Evolutionary conservation across 2,797 vertebrate species (phyloP).

Genomic region (Gymnoscopelus microlampas): DNA sequence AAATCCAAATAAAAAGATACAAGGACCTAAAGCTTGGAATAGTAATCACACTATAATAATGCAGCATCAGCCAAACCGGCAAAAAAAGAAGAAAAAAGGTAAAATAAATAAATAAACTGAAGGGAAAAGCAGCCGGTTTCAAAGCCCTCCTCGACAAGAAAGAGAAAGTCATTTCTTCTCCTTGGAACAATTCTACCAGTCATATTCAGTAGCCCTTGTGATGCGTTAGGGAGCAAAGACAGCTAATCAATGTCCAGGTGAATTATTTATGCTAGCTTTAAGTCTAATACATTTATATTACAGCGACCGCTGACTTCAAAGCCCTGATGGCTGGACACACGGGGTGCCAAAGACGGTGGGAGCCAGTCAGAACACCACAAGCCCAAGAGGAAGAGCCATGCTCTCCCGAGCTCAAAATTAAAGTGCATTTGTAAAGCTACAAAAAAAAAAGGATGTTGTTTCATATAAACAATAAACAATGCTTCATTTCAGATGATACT

Average conservation of each 20-base stretch:
- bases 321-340: constrained; percentile 77
- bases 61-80: constrained; percentile 14
- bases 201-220: constrained; percentile 63
- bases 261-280: constrained; percentile 86
- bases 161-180: constrained; percentile 52
- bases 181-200: constrained; percentile 65
- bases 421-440: constrained; percentile 38
- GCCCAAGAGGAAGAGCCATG: constrained; percentile 23
- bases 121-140: constrained; percentile 64
- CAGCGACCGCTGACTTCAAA: constrained; percentile 81
- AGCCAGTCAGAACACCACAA: constrained; percentile 54
- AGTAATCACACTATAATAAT: constrained; percentile 33
- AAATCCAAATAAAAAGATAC: constrained; percentile 6
- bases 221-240: constrained; percentile 76
- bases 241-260: constrained; percentile 86
- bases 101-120: constrained; percentile 2
- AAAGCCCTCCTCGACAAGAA: constrained; percentile 63
- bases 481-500: background rate
- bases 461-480: background rate
- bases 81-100: constrained; percentile 16
- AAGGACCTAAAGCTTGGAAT: constrained; percentile 18
- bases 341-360: constrained; percentile 71
- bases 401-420: constrained; percentile 15
- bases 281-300: constrained; percentile 86
- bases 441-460: constrained; percentile 14